Conservation (phyloP, 2,888 invertebrate genomes). For the Cosmorhoe ocellata region DNA sequence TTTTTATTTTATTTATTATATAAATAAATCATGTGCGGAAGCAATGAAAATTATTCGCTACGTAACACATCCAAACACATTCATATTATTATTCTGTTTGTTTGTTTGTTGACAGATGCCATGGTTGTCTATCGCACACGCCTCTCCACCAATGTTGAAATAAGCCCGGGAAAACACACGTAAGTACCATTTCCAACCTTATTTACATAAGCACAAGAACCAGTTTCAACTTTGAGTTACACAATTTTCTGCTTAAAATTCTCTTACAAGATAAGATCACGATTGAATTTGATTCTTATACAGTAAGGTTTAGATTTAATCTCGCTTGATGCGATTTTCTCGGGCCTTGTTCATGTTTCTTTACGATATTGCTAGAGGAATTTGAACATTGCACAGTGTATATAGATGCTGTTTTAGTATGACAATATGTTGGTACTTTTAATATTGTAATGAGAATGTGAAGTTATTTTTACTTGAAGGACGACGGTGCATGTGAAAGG, state of each 20-base stretch:
- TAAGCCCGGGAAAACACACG: conserved; percentile 37
- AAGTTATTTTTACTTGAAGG: no score
- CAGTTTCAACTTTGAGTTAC: conserved; percentile 18
- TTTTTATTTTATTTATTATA: no score
- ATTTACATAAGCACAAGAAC: conserved; percentile 13
- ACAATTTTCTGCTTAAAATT: conserved; percentile 30
- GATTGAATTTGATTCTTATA: conserved; percentile 41
- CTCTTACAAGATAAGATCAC: conserved; percentile 27
- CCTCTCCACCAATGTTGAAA: conserved; percentile 51
- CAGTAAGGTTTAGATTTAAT: conserved; percentile 25
- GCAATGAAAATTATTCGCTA: background rate
- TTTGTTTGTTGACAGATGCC: conserved; percentile 67
- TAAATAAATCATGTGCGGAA: background rate
- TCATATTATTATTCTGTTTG: conserved; percentile 36
- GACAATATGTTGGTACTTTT: conserved; percentile 39
- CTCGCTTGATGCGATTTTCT: conserved; percentile 24
- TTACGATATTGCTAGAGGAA: background rate
- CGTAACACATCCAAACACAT: conserved; percentile 3
- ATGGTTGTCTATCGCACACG: conserved; percentile 54
- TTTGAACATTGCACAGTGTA: conserved; percentile 7
- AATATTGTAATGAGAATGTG: conserved; percentile 61
- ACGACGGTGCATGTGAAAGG: conserved; percentile 50
- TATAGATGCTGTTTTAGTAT: conserved; percentile 29
- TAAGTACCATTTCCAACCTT: conserved; percentile 50
- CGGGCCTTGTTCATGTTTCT: conserved; percentile 16